Evolutionary conservation across 2,888 invertebrate species (phyloP), one percentile per base, ranked within the genome.

Genomic region (Andricus curvator): DNA sequence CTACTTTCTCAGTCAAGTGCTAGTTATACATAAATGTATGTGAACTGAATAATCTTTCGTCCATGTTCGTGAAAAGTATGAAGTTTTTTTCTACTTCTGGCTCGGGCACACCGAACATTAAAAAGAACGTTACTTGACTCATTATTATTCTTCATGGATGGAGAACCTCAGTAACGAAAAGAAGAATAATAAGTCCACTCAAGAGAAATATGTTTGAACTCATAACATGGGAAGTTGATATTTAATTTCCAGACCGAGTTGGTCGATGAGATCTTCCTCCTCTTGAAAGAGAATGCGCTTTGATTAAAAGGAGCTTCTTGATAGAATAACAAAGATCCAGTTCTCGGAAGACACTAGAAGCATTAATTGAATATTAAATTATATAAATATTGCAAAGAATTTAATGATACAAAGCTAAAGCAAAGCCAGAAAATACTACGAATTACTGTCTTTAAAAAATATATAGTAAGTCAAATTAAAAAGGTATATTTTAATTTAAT

Each of bases 211-310:
- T 74, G 74, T 74, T 74, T 74, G 20, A 74, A 74, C 33, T 74
- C 74, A 74, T 60, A 74, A 74, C 56, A 56, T 20, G 33, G 74
- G n/a, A 74, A 56, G 74, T 74, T 56, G 74, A 74, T 74, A 74
- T 74, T 74, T 74, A 74, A 74, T 74, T 74, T 74, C n/a, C 33
- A 56, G 51, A 51, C 51, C 29, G 5, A 56, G 29, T 33, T 60
- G 56, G 51, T 13, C 33, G 29, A n/a, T 11, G 56, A 37, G 74
- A 29, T 33, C 37, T 56, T 74, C 22, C 60, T 56, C 56, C 33
- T 56, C 74, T 56, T 74, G 56, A 74, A 56, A 56, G 11, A 56
- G 56, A 74, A 74, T 74, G 74, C 56, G 33, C 29, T 74, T 56
- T 74, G 56, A 74, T 74, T 74, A 51, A 74, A 74, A n/a, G 37